These are phyloP conservation scores for Sphyrna mokarran DNA, from an alignment of 2,113 vertebrate genomes.

Conservation along the genomic window DNA sequence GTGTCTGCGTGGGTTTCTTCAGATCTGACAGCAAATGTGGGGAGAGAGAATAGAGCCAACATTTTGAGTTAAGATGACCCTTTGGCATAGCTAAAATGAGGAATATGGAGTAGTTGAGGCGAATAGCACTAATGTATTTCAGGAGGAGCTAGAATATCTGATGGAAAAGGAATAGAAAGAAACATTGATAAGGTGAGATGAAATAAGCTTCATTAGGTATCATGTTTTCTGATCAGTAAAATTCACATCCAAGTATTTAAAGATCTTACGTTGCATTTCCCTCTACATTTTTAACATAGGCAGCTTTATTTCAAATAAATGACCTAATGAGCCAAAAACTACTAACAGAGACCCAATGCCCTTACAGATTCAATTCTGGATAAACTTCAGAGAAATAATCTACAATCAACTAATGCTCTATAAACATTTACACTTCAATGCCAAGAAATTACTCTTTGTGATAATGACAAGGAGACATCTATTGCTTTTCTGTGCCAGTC, in stretches of 20 bases:
- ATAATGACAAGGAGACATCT: not conserved
- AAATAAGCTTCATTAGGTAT: not conserved
- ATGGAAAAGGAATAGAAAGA: too few species aligned
- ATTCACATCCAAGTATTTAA: not conserved
- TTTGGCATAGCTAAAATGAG: too few species aligned
- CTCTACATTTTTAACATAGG: not conserved
- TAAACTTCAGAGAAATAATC: not conserved
- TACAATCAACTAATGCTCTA: not conserved
- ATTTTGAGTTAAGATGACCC: too few species aligned
- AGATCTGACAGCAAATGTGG: too few species aligned
- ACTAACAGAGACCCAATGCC: not conserved
- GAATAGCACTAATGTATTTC: too few species aligned
- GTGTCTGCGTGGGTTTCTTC: too few species aligned
- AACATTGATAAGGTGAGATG: too few species aligned
- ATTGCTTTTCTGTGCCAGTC: not conserved
- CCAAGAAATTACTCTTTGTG: not conserved
- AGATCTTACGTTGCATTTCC: not conserved
- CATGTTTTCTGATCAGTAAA: conserved; percentile 19
- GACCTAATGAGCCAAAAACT: not conserved
- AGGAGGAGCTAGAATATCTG: too few species aligned
- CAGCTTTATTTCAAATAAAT: conserved; percentile 1
- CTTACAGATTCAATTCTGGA: not conserved
- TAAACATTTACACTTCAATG: not conserved
- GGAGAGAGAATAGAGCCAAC: too few species aligned
- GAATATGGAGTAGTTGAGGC: too few species aligned